phyloP scores from a whole-genome alignment of 2,797 vertebrate genomes.

The Tadarida brasiliensis region DNA sequence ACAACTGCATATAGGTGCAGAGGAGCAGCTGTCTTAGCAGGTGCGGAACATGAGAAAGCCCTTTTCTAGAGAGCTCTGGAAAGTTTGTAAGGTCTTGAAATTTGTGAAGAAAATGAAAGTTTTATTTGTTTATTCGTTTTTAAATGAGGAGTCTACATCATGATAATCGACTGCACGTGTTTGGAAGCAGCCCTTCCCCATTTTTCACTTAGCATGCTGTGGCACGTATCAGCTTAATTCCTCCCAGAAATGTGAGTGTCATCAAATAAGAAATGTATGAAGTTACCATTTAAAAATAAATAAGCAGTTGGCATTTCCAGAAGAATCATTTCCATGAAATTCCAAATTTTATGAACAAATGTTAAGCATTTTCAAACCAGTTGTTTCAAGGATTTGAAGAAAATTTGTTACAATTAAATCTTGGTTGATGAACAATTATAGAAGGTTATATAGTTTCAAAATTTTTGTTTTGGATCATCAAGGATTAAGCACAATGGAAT shows the following conservation, averaged over 20 bases:
- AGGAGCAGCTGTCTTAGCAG: slow-evolving; percentile 86
- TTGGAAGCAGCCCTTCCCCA: slow-evolving; percentile 79
- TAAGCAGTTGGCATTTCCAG: slow-evolving; percentile 27
- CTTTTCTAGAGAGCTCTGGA: slow-evolving; percentile 86
- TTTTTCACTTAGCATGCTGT: slow-evolving; percentile 78
- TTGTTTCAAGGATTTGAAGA: not conserved
- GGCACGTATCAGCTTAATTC: slow-evolving; percentile 84
- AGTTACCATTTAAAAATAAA: slow-evolving; percentile 64
- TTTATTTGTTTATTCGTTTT: slow-evolving; percentile 68
- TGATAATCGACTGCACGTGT: slow-evolving; percentile 87
- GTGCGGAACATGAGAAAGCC: slow-evolving; percentile 86
- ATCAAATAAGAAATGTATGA: slow-evolving; percentile 74
- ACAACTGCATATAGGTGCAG: slow-evolving; percentile 85
- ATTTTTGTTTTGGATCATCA: not conserved
- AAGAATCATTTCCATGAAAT: slow-evolving; percentile 1
- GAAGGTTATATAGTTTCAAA: slow-evolving; percentile 17
- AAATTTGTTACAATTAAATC: slow-evolving; percentile 41
- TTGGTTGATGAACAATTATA: not conserved
- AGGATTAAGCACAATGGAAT: not conserved
- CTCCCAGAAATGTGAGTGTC: slow-evolving; percentile 80
- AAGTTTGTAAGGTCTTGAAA: slow-evolving; percentile 86
- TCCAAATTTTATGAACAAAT: not conserved
- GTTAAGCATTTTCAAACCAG: not conserved
- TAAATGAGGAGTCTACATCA: slow-evolving; percentile 70
- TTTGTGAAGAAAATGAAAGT: slow-evolving; percentile 81